Conservation (phyloP, 2,113 vertebrate genomes). For the Anolis sagrei region DNA sequence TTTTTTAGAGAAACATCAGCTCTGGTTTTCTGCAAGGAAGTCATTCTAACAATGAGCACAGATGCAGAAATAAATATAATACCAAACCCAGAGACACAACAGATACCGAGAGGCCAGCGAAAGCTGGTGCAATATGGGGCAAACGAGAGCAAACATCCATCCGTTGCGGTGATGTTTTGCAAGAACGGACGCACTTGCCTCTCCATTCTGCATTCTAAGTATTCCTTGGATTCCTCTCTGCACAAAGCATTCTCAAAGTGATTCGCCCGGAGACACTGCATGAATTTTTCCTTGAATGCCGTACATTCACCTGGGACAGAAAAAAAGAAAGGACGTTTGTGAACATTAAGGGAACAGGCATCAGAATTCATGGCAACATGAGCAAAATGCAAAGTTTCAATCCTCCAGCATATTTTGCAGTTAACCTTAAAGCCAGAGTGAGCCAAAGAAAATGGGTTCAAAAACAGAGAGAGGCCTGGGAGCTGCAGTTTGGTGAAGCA, state of each 20-base stretch:
- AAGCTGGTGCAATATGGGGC: accelerated
- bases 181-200: constrained; percentile 68
- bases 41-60: not conserved
- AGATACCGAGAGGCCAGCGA: not conserved
- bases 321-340: not conserved
- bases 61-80: not conserved
- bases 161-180: no score
- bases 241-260: constrained; percentile 85
- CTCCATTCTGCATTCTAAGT: constrained; percentile 93
- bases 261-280: constrained; percentile 86
- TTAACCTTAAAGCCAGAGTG: no score
- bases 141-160: not conserved
- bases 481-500: no score
- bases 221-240: constrained; percentile 87
- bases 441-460: not conserved
- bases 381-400: not conserved
- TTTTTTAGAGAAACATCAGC: not conserved
- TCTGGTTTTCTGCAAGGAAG: not conserved
- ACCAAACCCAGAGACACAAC: not conserved
- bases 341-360: not conserved
- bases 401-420: not conserved
- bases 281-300: constrained; percentile 88
- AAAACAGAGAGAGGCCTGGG: not conserved
- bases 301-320: constrained; percentile 85
- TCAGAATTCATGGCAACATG: not conserved